Evolutionary conservation across 2,113 vertebrate genomes (phyloP).

Genomic region (Pleuronectes platessa): DNA sequence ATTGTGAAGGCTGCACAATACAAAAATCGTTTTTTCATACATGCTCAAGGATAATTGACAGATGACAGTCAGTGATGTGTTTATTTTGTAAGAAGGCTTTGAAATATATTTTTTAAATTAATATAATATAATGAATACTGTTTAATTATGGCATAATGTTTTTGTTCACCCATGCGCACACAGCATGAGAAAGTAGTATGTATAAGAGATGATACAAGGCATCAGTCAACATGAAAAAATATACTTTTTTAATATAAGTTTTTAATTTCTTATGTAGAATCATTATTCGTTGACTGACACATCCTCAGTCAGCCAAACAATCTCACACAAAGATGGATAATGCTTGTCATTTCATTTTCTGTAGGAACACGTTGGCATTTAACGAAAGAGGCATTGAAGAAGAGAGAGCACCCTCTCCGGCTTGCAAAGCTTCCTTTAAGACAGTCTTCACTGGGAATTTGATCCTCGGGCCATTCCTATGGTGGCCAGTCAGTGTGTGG

Average conservation of each 20-base stretch:
- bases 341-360: neutral
- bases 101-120: too few species aligned
- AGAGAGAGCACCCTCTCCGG: neutral
- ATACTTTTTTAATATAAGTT: neutral
- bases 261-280: neutral
- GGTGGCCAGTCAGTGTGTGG: conserved; percentile 73
- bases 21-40: neutral
- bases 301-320: too few species aligned
- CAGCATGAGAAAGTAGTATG: neutral
- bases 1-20: neutral
- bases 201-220: neutral
- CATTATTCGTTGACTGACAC: neutral
- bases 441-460: conserved; percentile 9
- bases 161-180: neutral
- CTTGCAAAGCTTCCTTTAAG: neutral
- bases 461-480: conserved; percentile 70
- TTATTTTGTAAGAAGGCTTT: neutral
- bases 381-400: neutral
- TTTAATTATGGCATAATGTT: neutral
- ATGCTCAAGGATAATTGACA: neutral
- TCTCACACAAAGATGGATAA: neutral
- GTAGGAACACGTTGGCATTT: neutral
- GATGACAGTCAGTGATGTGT: neutral
- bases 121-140: neutral
- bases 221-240: too few species aligned